These are phyloP conservation scores for Calliopum simillimum DNA, from an alignment of 2,888 invertebrate genomes.

Conservation along the genomic window DNA sequence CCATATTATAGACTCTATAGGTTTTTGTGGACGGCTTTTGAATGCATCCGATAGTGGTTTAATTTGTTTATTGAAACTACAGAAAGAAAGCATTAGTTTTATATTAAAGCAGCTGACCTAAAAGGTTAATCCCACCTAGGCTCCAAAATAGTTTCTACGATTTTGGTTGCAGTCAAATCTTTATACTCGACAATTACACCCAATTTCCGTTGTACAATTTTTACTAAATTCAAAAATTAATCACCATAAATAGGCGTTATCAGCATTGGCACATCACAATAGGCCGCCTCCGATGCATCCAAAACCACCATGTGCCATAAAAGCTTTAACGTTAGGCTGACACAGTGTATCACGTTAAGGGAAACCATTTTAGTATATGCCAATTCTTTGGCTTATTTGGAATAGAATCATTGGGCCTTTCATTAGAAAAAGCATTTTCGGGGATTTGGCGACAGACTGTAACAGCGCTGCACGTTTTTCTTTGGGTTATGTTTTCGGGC, in stretches of 20 bases:
- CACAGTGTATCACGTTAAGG: constrained; percentile 78
- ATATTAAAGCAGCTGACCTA: not conserved
- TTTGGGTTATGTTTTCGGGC: constrained; percentile 70
- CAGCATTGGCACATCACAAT: constrained; percentile 74
- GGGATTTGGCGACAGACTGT: constrained; percentile 69
- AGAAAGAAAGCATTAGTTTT: not conserved
- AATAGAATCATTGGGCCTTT: constrained; percentile 73
- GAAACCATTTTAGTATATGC: constrained; percentile 74
- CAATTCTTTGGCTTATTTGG: constrained; percentile 72
- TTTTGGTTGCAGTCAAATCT: constrained; percentile 67
- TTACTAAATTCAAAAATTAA: constrained; percentile 71
- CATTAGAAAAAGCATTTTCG: constrained; percentile 73
- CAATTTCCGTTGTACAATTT: constrained; percentile 69
- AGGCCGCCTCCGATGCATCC: constrained; percentile 74
- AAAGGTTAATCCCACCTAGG: constrained; percentile 48
- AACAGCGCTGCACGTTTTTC: constrained; percentile 70
- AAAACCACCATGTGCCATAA: constrained; percentile 79
- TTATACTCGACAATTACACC: constrained; percentile 69
- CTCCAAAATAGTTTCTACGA: constrained; percentile 65
- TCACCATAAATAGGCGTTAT: constrained; percentile 76
- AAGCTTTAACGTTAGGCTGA: constrained; percentile 76
- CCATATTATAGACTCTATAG: constrained; percentile 72
- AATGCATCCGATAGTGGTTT: constrained; percentile 68
- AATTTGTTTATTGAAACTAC: constrained; percentile 58
- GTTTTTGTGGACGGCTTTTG: constrained; percentile 69